Base-by-base conservation (phyloP, 2,113 vertebrate genomes). In the Cyanistes caeruleus region DNA sequence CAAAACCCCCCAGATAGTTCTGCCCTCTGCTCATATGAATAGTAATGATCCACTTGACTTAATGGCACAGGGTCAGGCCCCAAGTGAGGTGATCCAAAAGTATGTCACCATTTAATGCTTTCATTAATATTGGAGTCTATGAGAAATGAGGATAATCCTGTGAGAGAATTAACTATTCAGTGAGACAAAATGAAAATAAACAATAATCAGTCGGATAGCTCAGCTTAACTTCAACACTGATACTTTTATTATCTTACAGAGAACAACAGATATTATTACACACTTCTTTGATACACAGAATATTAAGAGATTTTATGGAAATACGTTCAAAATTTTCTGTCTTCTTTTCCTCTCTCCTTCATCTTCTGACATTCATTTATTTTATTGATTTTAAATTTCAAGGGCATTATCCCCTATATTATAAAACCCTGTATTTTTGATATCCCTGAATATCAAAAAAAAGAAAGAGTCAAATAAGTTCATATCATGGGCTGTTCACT, bases 181-280 rank as follows among this genome's bases (percentile, higher is more conserved):
- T 80, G 84, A 67, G 89, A 95, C 20, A 93, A 96, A 94, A 94
- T 73, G 28, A 91, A 97, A 96, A 95, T 41, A 87, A 86, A 53
- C 73, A 75, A 64, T 41, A 46, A 84, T 49, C 59, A 73, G 41
- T 79, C 0, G 1, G 33, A 48, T 12, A 76, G 67, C 43, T 84
- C 93, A 78, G 81, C 30, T 87, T 93, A 93, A 96, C 80, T 96
- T 92, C 74, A 95, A 48, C 60, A 77, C 51, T n/a, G 81, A 87
- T 75, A 68, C 33, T 92, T 94, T 23, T 39, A 55, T 92, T 52
- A 67, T 75, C 65, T 67, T 24, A 43, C 41, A 33, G 17, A 49
- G 23, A 87, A 64, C 49, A 90, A 30, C 46, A 52, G 22, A 25
- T 56, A 67, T 68, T 79, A 18, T 39, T 83, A 68, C 11, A 63